Conservation (phyloP, 1,140 invertebrate species). For the Calosoma granatense region DNA sequence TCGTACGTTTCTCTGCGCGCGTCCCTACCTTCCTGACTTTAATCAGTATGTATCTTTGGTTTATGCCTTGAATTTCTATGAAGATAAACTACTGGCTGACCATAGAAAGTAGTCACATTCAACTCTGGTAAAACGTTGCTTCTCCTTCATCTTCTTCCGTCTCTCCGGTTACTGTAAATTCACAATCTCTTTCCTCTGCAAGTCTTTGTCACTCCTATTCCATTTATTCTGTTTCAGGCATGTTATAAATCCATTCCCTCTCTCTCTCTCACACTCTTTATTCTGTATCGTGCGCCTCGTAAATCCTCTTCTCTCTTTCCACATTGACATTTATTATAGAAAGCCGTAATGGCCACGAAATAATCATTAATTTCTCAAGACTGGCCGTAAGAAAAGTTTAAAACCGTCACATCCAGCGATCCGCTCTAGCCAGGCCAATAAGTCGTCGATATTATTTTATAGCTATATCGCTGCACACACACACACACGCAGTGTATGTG, state of each 20-base stretch:
- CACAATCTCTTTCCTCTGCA: too few species aligned
- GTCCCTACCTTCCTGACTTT: slow-evolving; percentile 26
- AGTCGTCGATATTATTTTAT: not conserved
- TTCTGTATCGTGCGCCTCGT: slow-evolving; percentile 15
- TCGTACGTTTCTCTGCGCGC: slow-evolving; percentile 25
- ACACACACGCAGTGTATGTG: too few species aligned
- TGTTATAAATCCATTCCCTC: not conserved
- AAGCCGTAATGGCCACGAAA: slow-evolving; percentile 24
- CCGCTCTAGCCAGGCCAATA: too few species aligned
- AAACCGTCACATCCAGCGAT: not conserved
- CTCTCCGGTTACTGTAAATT: too few species aligned
- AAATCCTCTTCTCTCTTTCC: too few species aligned
- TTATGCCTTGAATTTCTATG: slow-evolving; percentile 28
- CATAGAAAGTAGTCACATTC: slow-evolving; percentile 21
- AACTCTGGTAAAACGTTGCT: not conserved
- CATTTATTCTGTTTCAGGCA: too few species aligned
- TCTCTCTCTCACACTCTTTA: not conserved
- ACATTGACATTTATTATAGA: slow-evolving; percentile 26
- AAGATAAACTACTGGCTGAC: slow-evolving; percentile 23
- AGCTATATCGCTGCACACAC: too few species aligned
- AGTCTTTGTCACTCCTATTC: too few species aligned
- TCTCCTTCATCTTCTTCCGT: too few species aligned
- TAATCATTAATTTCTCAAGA: slow-evolving; percentile 23
- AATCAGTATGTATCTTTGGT: slow-evolving; percentile 32
- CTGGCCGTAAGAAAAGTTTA: not conserved